Base-by-base conservation (phyloP, 2,888 invertebrate genomes). In the Siphlonurus alternatus region DNA sequence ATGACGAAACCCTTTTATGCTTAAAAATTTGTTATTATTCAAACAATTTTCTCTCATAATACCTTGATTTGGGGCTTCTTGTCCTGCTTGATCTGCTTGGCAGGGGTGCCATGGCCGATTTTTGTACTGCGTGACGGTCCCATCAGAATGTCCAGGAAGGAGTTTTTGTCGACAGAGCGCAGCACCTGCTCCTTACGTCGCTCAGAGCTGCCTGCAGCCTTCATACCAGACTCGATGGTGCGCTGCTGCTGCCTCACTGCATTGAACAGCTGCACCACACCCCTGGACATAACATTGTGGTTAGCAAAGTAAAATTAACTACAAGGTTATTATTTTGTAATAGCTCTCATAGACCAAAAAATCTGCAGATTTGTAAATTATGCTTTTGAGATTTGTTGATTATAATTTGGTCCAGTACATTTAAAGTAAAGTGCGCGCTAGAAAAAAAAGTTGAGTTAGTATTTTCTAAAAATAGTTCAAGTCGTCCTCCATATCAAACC, bases 261-360 rank as follows among this genome's bases (percentile, higher is more conserved):
- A 80, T 95, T 95, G 71, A 94, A 95, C 67, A 95, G 77, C 73
- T 94, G 93, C 0, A 95, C 93, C 0, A 94, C 93, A 71, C 94
- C 95, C 74, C 88, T 89, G 69, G 7, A 72, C 73, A 22, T 53
- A 59, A n/a, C n/a, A n/a, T n/a, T n/a, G n/a, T n/a, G n/a, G n/a
- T n/a, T n/a, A n/a, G n/a, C n/a, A n/a, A n/a, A n/a, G n/a, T n/a
- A n/a, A n/a, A n/a, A n/a, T n/a, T n/a, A n/a, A n/a, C n/a, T n/a
- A n/a, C n/a, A n/a, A n/a, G n/a, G n/a, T n/a, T n/a, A n/a, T n/a
- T n/a, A n/a, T n/a, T n/a, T n/a, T n/a, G n/a, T n/a, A n/a, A n/a
- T n/a, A n/a, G n/a, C n/a, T n/a, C n/a, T n/a, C n/a, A n/a, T n/a
- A n/a, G n/a, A n/a, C n/a, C 23, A 25, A 22, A 60, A 62, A 51